A percentile compares a stretch with the other conserved stretches of the same genome.
Conservation (phyloP, 2,888 invertebrate species). For the Acrocera orbiculus region DNA sequence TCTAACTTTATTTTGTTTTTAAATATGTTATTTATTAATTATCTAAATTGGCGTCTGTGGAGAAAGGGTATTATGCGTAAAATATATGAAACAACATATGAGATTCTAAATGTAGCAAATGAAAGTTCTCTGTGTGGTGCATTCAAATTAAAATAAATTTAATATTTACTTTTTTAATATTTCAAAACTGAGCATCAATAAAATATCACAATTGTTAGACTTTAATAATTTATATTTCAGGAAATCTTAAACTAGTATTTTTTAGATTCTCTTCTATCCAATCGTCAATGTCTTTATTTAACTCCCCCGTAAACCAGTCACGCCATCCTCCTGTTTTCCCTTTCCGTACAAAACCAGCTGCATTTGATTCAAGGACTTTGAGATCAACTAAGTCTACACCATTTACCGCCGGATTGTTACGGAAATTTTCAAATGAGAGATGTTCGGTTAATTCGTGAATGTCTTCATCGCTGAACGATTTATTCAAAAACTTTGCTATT, state of each 20-base stretch:
- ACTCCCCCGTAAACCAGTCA: constrained; percentile 48
- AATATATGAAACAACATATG: too few species aligned
- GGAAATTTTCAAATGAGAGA: constrained; percentile 65
- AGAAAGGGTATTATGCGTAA: too few species aligned
- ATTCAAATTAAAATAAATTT: too few species aligned
- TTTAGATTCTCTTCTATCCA: constrained; percentile 51
- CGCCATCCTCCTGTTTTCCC: constrained; percentile 55
- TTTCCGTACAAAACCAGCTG: constrained; percentile 42
- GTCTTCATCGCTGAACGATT: constrained; percentile 38
- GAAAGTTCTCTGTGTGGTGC: too few species aligned
- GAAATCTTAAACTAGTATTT: constrained; percentile 42
- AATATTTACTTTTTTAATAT: too few species aligned
- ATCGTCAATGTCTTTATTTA: constrained; percentile 44
- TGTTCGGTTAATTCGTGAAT: constrained; percentile 46
- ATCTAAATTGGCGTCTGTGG: too few species aligned
- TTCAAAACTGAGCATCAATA: not conserved
- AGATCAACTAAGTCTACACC: constrained; percentile 43
- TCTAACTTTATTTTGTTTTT: too few species aligned
- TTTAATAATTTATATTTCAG: too few species aligned
- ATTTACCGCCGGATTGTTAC: constrained; percentile 64
- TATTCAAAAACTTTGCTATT: constrained; percentile 44
- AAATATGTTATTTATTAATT: too few species aligned
- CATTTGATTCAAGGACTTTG: constrained; percentile 39
- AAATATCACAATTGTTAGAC: not conserved
- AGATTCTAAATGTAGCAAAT: too few species aligned